Percentiles rank a stretch among this genome's conserved stretches.
Evolutionary conservation across 1,140 invertebrate species (phyloP).

Genomic region (Sycophila sp.): DNA sequence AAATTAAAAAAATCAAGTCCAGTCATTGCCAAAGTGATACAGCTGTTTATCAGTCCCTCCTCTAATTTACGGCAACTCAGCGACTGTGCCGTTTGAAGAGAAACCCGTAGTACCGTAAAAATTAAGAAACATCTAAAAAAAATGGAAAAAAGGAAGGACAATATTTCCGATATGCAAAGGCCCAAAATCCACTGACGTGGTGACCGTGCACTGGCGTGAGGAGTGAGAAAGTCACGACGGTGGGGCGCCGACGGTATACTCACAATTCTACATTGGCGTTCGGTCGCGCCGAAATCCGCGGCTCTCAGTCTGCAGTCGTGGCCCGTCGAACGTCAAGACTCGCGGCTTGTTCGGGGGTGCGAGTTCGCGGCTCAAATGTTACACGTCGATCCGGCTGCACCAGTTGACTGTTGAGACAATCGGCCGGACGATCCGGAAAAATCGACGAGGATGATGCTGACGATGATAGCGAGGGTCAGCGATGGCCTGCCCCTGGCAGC

Average conservation of each 20-base stretch:
- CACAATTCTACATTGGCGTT: too few relatives aligned
- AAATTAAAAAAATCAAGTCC: too few relatives aligned
- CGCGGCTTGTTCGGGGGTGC: neutral
- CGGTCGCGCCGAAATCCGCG: too few relatives aligned
- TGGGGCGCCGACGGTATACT: neutral
- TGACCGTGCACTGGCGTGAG: constrained; percentile 5
- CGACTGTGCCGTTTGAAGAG: too few relatives aligned
- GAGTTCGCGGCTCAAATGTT: constrained; percentile 11
- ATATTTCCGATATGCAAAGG: constrained; percentile 9
- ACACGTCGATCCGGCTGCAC: too few relatives aligned
- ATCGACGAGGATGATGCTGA: constrained; percentile 90
- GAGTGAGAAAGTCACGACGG: neutral
- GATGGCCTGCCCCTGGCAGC: constrained; percentile 96
- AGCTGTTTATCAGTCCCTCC: too few relatives aligned
- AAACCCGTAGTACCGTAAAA: too few relatives aligned
- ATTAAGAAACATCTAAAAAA: too few relatives aligned
- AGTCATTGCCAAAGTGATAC: too few relatives aligned
- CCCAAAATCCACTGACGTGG: constrained; percentile 20
- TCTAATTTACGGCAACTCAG: too few relatives aligned
- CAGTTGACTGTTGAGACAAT: neutral
- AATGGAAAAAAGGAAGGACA: too few relatives aligned
- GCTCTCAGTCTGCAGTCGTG: too few relatives aligned
- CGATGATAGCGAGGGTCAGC: constrained; percentile 94
- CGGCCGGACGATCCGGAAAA: neutral
- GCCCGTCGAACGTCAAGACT: neutral